Conservation (phyloP, 2,797 vertebrate genomes). For the Streptopelia turtur region DNA sequence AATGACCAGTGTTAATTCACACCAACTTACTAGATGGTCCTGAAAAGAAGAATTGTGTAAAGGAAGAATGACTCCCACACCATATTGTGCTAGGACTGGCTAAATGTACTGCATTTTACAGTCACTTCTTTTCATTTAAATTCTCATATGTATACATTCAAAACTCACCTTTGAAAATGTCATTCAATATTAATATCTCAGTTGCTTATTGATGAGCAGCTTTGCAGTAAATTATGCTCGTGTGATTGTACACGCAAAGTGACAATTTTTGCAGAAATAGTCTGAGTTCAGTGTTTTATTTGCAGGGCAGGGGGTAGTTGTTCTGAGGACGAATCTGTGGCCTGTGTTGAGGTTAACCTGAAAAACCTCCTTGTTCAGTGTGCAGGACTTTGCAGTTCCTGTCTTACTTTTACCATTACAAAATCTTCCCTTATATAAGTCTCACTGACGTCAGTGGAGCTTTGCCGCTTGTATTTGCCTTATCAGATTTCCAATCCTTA, state of each 20-base stretch:
- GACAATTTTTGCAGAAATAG: not conserved
- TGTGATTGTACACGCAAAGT: not conserved
- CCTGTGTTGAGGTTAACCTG: slow-evolving; percentile 47
- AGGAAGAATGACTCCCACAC: slow-evolving; percentile 28
- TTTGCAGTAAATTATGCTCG: not conserved
- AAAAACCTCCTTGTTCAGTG: slow-evolving; percentile 50
- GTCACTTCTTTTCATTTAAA: not conserved
- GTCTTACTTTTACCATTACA: slow-evolving; percentile 57
- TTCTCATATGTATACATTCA: not conserved
- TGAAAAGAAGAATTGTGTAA: slow-evolving; percentile 48
- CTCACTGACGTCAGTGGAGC: slow-evolving; percentile 64
- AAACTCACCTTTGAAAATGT: not conserved
- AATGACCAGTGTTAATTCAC: slow-evolving; percentile 62
- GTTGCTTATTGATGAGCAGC: not conserved
- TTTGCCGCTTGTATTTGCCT: slow-evolving; percentile 63
- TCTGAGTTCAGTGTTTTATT: not conserved
- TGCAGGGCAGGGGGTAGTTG: not conserved
- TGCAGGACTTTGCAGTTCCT: slow-evolving; percentile 34
- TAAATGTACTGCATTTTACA: slow-evolving; percentile 21
- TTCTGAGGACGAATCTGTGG: slow-evolving; percentile 23
- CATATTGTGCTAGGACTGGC: slow-evolving; percentile 45
- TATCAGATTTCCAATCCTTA: slow-evolving; percentile 71
- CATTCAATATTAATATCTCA: not conserved
- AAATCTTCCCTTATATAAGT: slow-evolving; percentile 66
- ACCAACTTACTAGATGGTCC: slow-evolving; percentile 23